Base-by-base conservation (phyloP, 2,113 vertebrate species). In the Crotalus horridus region DNA sequence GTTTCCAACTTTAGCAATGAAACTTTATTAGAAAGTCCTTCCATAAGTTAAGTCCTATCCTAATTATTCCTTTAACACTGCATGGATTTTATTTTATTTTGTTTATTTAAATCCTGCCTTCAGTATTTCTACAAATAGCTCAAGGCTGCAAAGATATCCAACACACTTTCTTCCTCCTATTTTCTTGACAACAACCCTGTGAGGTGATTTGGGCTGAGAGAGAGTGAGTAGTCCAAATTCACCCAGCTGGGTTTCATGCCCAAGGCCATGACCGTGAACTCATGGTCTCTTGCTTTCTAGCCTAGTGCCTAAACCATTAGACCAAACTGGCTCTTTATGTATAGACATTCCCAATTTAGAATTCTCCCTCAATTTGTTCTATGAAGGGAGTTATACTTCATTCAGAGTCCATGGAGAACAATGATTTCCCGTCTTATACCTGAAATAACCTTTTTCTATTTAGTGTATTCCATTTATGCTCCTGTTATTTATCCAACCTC, bases 401-500 rank as follows among this genome's bases (percentile, higher is more conserved):
- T 81, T 81, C 74, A 81, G 39, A 43, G 33, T 21, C 74, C 74
- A 81, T 81, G 74, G 74, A 81, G 74, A 81, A 43, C 33, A 81
- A 81, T 93, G 87, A 21, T 6, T 92, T 26, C 1, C 13, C 91
- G 0, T 85, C 13, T 93, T 59, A 81, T 74, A 56, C 92, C 46
- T 93, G 58, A 93, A 93, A 20, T 53, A 2, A 1, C 89, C 89
- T 9, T 7, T 61, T 92, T 51, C n/a, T 43, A 86, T 56, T 94
- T 91, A 89, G 4, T 61, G 85, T 93, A 91, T 61, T 15, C 17
- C 54, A 33, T 85, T 95, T 95, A 92, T 58, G 58, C 48, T 94
- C 87, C 39, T 29, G 92, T 92, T 13, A 93, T 94, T 89, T 95
- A 95, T 92, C 91, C 74, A 93, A 3, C 53, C 33, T 7, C 54